Percentiles rank a stretch among this genome's conserved stretches.
These are phyloP conservation scores for Aythya baeri DNA, from an alignment of 2,113 vertebrate genomes.

Conservation along the genomic window DNA sequence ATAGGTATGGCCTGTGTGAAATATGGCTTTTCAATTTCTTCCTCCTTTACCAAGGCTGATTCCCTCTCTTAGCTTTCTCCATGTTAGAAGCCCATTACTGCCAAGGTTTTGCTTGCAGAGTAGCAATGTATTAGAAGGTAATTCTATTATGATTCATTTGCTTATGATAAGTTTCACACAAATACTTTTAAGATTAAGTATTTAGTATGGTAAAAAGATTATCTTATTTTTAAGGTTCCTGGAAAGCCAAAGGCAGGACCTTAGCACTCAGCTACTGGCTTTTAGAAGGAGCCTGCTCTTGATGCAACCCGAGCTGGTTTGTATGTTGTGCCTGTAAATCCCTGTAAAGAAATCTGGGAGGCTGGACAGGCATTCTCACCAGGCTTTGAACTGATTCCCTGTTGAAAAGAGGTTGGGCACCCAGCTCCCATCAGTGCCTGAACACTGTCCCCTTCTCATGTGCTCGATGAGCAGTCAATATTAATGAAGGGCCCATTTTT, in stretches of 20 bases:
- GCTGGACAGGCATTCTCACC: background rate
- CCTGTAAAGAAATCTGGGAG: background rate
- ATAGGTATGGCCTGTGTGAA: background rate
- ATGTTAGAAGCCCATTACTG: background rate
- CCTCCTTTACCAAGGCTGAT: background rate
- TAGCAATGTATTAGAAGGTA: background rate
- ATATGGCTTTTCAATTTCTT: background rate
- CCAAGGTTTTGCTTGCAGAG: background rate
- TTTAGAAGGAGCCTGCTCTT: background rate
- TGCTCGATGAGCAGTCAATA: accelerated
- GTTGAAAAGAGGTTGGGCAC: background rate
- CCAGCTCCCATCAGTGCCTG: background rate
- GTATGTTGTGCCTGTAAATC: background rate
- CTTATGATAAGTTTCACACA: background rate
- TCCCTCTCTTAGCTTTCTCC: background rate
- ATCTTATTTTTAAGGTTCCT: background rate
- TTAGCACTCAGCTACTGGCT: background rate
- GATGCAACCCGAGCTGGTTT: background rate
- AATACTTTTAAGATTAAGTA: background rate
- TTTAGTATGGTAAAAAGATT: background rate
- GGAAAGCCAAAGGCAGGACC: background rate
- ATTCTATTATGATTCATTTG: background rate
- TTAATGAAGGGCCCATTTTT: background rate
- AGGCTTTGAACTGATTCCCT: background rate
- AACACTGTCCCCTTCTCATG: accelerated